These are phyloP conservation scores for Catagonus wagneri DNA, from an alignment of 2,113 vertebrate species.

Conservation along the genomic window DNA sequence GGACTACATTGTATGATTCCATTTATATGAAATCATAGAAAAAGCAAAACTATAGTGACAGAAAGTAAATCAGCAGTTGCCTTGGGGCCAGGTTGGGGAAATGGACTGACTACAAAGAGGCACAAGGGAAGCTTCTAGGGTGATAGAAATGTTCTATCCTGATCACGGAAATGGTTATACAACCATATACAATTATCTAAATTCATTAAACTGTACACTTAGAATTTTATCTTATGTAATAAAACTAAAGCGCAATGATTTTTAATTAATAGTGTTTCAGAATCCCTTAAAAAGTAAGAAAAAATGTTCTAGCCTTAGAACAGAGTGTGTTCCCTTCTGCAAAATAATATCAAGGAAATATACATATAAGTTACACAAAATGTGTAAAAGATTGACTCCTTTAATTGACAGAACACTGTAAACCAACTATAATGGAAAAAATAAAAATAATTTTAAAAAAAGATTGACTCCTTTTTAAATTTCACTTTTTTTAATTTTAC, in stretches of 20 bases:
- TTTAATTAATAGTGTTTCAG: background rate
- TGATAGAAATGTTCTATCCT: background rate
- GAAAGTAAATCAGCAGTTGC: background rate
- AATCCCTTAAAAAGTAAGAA: slow-evolving; percentile 13
- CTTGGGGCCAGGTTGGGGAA: background rate
- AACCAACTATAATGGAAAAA: no score
- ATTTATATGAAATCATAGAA: background rate
- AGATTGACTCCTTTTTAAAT: no score
- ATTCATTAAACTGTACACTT: background rate
- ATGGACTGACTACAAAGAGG: background rate
- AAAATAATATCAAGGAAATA: background rate
- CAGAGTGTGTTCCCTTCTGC: background rate
- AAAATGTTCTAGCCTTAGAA: background rate
- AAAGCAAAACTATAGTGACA: background rate
- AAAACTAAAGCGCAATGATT: background rate
- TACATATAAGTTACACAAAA: background rate
- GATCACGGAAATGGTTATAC: background rate
- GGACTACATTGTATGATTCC: background rate
- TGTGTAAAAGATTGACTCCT: background rate
- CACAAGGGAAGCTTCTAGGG: background rate
- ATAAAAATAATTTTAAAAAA: no score
- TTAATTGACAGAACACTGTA: background rate
- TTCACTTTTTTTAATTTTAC: no score
- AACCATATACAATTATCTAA: background rate
- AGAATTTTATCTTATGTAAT: background rate